Evolutionary conservation across 1,140 invertebrate genomes (phyloP).

Genomic region (Belonocnema kinseyi): DNA sequence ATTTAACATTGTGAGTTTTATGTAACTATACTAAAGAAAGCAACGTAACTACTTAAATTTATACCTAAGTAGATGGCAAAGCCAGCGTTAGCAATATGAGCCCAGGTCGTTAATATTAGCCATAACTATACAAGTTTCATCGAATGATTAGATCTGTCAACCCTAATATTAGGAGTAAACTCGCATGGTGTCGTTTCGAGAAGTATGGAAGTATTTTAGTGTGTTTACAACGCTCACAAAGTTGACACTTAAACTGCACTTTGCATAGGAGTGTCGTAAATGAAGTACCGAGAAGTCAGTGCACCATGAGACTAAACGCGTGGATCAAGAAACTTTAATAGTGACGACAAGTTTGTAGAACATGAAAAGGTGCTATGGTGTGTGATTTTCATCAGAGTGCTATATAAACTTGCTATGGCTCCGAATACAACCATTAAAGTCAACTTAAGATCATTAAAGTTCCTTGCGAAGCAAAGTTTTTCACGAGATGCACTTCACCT

Average conservation of each 20-base stretch:
- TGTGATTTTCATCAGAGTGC: not conserved
- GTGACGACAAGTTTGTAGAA: not conserved
- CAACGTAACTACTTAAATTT: not conserved
- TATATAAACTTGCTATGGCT: not conserved
- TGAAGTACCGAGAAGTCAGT: conserved; percentile 20
- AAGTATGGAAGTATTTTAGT: conserved; percentile 3
- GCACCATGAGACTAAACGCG: not conserved
- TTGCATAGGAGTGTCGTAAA: conserved; percentile 12
- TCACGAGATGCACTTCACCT: not conserved
- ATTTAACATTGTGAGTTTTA: not conserved
- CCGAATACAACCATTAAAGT: conserved; percentile 5
- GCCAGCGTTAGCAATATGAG: not conserved
- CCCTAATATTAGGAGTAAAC: not conserved
- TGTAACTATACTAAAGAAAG: not conserved
- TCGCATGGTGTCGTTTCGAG: not conserved
- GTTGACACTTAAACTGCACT: conserved; percentile 16
- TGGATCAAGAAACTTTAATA: not conserved
- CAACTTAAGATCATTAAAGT: conserved; percentile 24
- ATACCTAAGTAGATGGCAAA: not conserved
- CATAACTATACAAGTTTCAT: conserved; percentile 15
- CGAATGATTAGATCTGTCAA: conserved; percentile 19
- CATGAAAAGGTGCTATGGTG: conserved; percentile 1
- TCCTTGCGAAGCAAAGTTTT: not conserved
- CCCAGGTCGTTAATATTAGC: not conserved
- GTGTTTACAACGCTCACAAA: not conserved